Conservation (phyloP, 2,888 invertebrate species). For the Sialis fuliginosa region DNA sequence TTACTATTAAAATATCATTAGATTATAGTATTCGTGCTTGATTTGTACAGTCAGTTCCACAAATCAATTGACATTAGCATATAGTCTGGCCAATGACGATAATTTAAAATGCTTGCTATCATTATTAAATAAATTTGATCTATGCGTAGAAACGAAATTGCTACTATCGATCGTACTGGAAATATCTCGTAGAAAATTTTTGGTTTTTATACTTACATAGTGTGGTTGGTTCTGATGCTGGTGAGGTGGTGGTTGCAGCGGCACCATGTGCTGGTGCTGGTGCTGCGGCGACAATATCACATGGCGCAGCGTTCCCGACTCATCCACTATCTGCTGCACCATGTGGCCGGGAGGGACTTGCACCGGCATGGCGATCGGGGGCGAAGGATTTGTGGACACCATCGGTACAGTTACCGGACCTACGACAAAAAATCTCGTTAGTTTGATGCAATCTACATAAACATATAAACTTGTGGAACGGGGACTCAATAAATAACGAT, state of each 20-base stretch:
- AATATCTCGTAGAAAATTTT: neutral
- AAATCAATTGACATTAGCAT: no score
- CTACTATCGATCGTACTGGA: no score
- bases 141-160: no score
- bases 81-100: no score
- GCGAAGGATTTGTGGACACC: slow-evolving; percentile 63
- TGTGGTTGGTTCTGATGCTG: slow-evolving; percentile 34
- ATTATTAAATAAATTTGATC: no score
- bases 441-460: neutral
- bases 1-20: no score
- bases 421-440: slow-evolving; percentile 22
- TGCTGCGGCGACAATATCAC: slow-evolving; percentile 72
- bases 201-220: slow-evolving; percentile 37
- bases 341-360: slow-evolving; percentile 84
- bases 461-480: neutral
- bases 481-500: neutral
- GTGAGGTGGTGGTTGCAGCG: slow-evolving; percentile 34
- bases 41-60: no score
- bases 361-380: slow-evolving; percentile 71
- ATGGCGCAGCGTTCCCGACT: slow-evolving; percentile 73
- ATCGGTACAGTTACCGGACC: slow-evolving; percentile 75
- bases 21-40: no score
- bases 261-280: slow-evolving; percentile 35
- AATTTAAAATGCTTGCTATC: no score
- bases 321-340: slow-evolving; percentile 84